These are phyloP conservation scores for Plusia festucae DNA, from an alignment of 2,888 invertebrate genomes.

Conservation along the genomic window DNA sequence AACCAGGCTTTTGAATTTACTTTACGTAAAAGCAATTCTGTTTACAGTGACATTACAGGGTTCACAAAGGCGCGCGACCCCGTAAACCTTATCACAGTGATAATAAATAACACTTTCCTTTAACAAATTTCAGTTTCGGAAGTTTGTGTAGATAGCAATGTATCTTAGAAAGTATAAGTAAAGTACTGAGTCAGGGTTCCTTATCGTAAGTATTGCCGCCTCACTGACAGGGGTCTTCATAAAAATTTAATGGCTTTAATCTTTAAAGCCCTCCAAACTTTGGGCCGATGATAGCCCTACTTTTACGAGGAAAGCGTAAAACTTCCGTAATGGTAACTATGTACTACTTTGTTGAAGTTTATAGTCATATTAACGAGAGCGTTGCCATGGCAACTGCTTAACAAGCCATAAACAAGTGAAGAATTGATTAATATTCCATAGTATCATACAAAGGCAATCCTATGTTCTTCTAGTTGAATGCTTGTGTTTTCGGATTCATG, in stretches of 20 bases:
- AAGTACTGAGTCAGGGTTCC: slow-evolving; percentile 69
- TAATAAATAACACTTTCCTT: slow-evolving; percentile 63
- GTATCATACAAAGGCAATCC: no score
- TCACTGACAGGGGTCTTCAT: slow-evolving; percentile 80
- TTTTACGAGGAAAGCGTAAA: slow-evolving; percentile 80
- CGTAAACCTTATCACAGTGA: slow-evolving; percentile 57
- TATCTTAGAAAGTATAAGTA: slow-evolving; percentile 64
- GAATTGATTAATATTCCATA: not conserved
- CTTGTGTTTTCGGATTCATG: no score
- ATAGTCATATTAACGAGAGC: slow-evolving; percentile 52
- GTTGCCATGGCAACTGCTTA: slow-evolving; percentile 30
- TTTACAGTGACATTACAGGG: slow-evolving; percentile 46
- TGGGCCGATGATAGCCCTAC: slow-evolving; percentile 75
- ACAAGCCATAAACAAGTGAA: slow-evolving; percentile 32
- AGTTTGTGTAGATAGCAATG: slow-evolving; percentile 61
- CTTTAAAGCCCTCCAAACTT: slow-evolving; percentile 81
- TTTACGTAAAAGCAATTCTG: slow-evolving; percentile 54
- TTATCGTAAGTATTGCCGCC: slow-evolving; percentile 74
- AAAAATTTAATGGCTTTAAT: slow-evolving; percentile 85
- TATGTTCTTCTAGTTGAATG: no score
- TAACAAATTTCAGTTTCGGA: slow-evolving; percentile 62
- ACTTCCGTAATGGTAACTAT: slow-evolving; percentile 63
- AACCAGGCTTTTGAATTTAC: slow-evolving; percentile 43
- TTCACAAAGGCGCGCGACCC: slow-evolving; percentile 50
- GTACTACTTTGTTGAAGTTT: slow-evolving; percentile 69